These are phyloP conservation scores for Picathartes gymnocephalus DNA, from an alignment of 2,113 vertebrate species.

Conservation along the genomic window DNA sequence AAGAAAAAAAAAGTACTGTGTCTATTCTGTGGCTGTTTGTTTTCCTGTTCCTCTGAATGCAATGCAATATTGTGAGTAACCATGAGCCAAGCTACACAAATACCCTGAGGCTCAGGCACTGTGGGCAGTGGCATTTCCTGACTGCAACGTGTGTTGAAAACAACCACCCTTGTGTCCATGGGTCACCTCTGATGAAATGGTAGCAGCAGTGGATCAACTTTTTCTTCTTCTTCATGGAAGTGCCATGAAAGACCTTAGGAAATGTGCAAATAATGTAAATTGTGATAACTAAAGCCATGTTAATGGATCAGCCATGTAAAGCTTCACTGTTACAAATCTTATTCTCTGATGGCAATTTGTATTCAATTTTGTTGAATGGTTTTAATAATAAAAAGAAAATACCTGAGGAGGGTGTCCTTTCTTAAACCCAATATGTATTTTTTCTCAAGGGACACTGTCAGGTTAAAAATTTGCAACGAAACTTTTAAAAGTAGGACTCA, in stretches of 20 bases:
- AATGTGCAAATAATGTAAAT: neutral
- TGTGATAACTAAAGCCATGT: slow-evolving; percentile 57
- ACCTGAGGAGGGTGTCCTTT: neutral
- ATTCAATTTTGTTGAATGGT: slow-evolving; percentile 39
- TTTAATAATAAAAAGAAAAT: slow-evolving; percentile 56
- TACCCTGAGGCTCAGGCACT: neutral
- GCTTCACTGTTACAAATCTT: slow-evolving; percentile 34
- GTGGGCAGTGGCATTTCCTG: neutral
- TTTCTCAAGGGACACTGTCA: neutral
- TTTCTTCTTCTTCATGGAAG: neutral
- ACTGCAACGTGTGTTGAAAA: neutral
- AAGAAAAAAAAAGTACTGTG: neutral
- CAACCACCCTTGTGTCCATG: neutral
- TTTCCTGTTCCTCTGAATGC: slow-evolving; percentile 22
- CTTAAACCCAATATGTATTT: neutral
- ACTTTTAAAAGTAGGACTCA: neutral
- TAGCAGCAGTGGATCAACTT: neutral
- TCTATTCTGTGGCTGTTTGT: slow-evolving; percentile 25
- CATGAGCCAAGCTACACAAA: neutral
- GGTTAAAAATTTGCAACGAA: neutral
- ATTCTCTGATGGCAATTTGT: neutral
- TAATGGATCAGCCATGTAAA: slow-evolving; percentile 6
- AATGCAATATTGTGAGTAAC: neutral
- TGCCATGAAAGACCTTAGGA: neutral
- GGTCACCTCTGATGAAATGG: neutral